phyloP scores from a whole-genome alignment of 2,113 vertebrate species.

The Sialia sialis region DNA sequence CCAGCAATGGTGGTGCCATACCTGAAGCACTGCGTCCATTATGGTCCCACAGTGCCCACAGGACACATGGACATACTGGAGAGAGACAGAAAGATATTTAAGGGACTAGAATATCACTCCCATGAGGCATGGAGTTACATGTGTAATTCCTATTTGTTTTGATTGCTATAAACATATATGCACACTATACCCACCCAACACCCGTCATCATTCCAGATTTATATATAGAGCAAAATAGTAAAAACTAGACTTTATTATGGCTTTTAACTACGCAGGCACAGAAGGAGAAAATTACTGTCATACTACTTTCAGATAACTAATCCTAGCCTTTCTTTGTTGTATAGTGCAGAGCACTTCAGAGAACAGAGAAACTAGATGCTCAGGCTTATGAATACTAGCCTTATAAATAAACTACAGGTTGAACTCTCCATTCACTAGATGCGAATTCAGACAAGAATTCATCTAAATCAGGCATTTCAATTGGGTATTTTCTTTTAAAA shows the following conservation, averaged over 20 bases:
- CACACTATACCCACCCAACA: not conserved
- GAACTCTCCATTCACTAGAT: not conserved
- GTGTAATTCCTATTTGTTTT: not conserved
- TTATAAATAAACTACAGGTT: not conserved
- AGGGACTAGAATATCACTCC: not conserved
- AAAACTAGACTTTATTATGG: not conserved
- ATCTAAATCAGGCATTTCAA: not conserved
- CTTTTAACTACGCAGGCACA: not conserved
- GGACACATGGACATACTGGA: too few species aligned
- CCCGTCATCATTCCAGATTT: not conserved
- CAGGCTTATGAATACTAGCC: too few species aligned
- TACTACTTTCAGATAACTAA: not conserved
- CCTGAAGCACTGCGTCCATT: not conserved
- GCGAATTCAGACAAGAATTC: not conserved
- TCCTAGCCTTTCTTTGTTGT: not conserved
- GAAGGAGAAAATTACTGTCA: not conserved
- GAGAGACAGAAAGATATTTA: not conserved
- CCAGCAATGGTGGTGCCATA: accelerated
- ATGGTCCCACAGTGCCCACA: not conserved
- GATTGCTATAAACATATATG: not conserved
- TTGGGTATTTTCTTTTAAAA: not conserved
- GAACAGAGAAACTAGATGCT: not conserved
- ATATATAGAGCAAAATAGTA: not conserved
- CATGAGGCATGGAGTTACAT: not conserved
- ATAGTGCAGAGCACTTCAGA: not conserved